Evolutionary conservation across 2,888 invertebrate genomes (phyloP).

Genomic region (Smittia sp.): DNA sequence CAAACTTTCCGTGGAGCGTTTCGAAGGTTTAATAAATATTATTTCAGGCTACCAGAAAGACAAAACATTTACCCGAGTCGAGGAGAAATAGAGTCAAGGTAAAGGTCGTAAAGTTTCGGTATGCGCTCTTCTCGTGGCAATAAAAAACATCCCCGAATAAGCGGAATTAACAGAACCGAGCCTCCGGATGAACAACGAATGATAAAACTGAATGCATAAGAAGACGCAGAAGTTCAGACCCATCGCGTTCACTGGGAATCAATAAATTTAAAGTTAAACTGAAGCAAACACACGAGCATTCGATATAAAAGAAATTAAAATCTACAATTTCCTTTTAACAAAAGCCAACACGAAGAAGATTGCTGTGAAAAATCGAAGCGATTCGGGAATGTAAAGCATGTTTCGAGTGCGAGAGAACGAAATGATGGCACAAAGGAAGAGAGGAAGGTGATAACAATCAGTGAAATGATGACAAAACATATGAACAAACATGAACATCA

Average conservation of each 20-base stretch:
- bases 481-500: constrained; percentile 5
- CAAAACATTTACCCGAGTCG: background rate
- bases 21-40: background rate
- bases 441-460: constrained; percentile 25
- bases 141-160: constrained; percentile 30
- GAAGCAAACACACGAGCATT: background rate
- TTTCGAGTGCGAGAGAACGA: constrained; percentile 5
- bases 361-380: constrained; percentile 1
- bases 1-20: background rate
- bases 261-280: constrained; percentile 24
- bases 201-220: too few relatives aligned
- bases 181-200: too few relatives aligned
- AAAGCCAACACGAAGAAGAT: background rate
- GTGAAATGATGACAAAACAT: constrained; percentile 26
- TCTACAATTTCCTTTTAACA: constrained; percentile 39
- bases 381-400: constrained; percentile 19
- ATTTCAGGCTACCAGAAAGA: constrained; percentile 5
- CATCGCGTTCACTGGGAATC: background rate
- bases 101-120: constrained; percentile 22
- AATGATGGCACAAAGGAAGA: background rate
- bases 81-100: constrained; percentile 19
- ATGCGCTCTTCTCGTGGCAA: constrained; percentile 13
- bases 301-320: constrained; percentile 31
- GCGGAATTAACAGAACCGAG: constrained; percentile 7
- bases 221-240: too few relatives aligned